These are phyloP conservation scores for Oncorhynchus masou DNA, from an alignment of 2,113 vertebrate species.

Conservation along the genomic window DNA sequence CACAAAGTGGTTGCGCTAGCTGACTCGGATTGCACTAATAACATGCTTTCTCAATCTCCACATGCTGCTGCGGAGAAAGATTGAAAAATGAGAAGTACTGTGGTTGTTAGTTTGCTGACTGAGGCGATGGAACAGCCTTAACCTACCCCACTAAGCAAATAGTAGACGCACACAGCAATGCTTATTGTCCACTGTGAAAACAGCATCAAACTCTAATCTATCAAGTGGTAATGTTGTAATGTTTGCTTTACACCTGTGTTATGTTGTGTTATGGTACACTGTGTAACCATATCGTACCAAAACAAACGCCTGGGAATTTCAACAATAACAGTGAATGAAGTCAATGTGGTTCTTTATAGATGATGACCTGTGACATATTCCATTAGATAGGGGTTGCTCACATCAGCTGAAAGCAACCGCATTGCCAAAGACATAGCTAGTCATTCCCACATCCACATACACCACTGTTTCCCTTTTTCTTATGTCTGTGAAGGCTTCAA, in stretches of 20 bases:
- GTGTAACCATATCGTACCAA: too few species aligned
- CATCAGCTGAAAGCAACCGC: too few species aligned
- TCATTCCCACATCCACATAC: too few species aligned
- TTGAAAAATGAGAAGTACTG: background rate
- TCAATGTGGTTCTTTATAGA: too few species aligned
- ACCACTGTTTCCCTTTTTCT: too few species aligned
- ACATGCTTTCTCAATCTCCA: background rate
- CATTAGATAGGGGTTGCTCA: too few species aligned
- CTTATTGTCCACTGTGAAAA: background rate
- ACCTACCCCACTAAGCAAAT: background rate
- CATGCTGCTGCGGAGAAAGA: background rate
- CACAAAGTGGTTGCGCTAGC: background rate
- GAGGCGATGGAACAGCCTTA: background rate
- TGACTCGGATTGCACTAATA: background rate
- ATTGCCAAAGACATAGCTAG: too few species aligned
- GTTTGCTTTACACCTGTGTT: background rate
- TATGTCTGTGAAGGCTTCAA: too few species aligned
- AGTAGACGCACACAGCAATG: background rate
- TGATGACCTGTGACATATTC: too few species aligned
- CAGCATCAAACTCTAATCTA: background rate
- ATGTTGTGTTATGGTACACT: too few species aligned
- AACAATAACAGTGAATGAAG: too few species aligned
- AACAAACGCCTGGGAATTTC: too few species aligned
- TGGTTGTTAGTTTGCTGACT: background rate
- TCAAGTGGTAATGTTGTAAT: background rate